phyloP scores from a whole-genome alignment of 1,140 invertebrate genomes.

The Panagrolaimus sp. region DNA sequence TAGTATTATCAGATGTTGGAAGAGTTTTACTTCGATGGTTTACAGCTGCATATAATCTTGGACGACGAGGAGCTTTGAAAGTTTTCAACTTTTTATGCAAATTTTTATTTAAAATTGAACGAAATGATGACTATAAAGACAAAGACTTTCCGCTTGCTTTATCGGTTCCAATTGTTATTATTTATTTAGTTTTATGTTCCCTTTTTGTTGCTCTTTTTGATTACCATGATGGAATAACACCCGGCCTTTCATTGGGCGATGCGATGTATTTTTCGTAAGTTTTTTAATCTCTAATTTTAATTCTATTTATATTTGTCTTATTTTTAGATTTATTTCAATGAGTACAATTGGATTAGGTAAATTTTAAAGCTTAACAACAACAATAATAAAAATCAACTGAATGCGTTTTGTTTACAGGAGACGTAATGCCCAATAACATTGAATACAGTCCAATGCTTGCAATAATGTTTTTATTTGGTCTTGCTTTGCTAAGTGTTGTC shows the following conservation, averaged over 20 bases:
- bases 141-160: neutral
- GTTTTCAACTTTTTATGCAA: neutral
- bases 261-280: neutral
- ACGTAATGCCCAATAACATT: slow-evolving; percentile 14
- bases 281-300: too few relatives aligned
- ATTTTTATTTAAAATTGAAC: neutral
- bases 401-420: neutral
- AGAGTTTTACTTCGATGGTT: slow-evolving; percentile 12
- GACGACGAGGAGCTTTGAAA: neutral
- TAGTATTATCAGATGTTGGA: slow-evolving; percentile 3
- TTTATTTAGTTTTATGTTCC: neutral
- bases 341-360: slow-evolving; percentile 8
- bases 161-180: neutral
- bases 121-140: neutral
- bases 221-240: slow-evolving; percentile 12
- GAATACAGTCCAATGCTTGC: slow-evolving; percentile 5
- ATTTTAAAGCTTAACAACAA: neutral
- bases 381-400: neutral
- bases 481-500: slow-evolving; percentile 12
- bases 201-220: neutral
- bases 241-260: neutral
- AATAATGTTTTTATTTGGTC: slow-evolving; percentile 10
- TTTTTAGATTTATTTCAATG: slow-evolving; percentile 2
- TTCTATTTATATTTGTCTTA: too few relatives aligned
- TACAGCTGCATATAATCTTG: neutral